Conservation (phyloP, 2,888 invertebrate species). For the Phragmatobia fuliginosa region DNA sequence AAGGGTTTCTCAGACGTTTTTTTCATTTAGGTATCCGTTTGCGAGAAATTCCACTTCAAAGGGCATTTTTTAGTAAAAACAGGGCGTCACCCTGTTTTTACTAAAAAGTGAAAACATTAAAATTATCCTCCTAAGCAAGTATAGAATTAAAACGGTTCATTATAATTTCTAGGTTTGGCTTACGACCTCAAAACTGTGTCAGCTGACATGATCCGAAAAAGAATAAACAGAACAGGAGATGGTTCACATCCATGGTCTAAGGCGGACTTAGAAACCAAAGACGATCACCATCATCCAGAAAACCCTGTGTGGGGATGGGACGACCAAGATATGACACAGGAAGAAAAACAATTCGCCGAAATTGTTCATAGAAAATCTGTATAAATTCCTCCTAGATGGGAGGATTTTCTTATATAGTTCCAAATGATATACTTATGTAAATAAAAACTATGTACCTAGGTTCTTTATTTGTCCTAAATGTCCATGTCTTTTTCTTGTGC, state of each 20-base stretch:
- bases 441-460: constrained; percentile 1
- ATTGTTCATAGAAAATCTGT: constrained; percentile 71
- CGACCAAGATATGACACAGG: constrained; percentile 90
- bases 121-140: not conserved
- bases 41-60: no score
- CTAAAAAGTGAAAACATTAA: no score
- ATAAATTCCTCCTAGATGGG: constrained; percentile 45
- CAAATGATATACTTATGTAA: not conserved
- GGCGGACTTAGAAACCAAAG: constrained; percentile 62
- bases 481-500: not conserved
- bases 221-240: constrained; percentile 91
- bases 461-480: not conserved
- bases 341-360: constrained; percentile 87
- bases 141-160: not conserved
- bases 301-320: constrained; percentile 93
- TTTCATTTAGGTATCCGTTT: no score
- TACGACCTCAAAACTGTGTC: constrained; percentile 94
- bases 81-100: no score
- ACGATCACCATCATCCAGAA: constrained; percentile 82
- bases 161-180: constrained; percentile 88
- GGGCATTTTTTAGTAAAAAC: no score
- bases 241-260: constrained; percentile 84
- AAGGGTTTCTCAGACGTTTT: no score
- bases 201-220: constrained; percentile 89
- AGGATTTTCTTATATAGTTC: not conserved